phyloP scores from a whole-genome alignment of 2,113 vertebrate species.

The Lanius ludovicianus region DNA sequence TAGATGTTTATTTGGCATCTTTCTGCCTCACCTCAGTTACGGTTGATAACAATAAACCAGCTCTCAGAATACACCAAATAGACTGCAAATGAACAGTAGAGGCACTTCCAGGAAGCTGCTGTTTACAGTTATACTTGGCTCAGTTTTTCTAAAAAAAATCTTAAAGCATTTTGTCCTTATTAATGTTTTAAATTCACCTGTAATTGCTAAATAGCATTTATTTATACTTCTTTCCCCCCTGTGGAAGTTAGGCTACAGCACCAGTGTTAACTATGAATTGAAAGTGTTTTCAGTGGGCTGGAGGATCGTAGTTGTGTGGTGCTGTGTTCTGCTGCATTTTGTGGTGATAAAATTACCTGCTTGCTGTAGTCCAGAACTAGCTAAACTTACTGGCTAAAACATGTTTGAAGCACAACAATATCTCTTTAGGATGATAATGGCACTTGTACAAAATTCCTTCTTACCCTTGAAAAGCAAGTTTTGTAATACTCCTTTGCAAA shows the following conservation, averaged over 20 bases:
- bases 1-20: fast-evolving
- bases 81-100: not conserved
- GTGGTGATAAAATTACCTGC: not conserved
- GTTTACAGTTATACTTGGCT: not conserved
- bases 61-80: not conserved
- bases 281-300: not conserved
- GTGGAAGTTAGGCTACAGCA: not conserved
- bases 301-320: not conserved
- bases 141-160: not conserved
- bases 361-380: not conserved
- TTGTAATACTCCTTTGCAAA: not conserved
- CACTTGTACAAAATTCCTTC: not conserved
- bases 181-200: not conserved
- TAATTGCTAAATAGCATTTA: not conserved
- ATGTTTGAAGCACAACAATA: not conserved
- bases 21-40: not conserved
- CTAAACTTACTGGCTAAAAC: not conserved
- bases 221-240: not conserved
- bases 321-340: not conserved
- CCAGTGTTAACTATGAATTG: not conserved
- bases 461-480: not conserved
- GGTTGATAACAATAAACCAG: not conserved
- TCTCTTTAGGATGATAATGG: not conserved
- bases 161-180: not conserved
- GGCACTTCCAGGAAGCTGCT: not conserved